These are phyloP conservation scores for Acestrorhynchus altus DNA, from an alignment of 2,797 vertebrate species.

Conservation along the genomic window DNA sequence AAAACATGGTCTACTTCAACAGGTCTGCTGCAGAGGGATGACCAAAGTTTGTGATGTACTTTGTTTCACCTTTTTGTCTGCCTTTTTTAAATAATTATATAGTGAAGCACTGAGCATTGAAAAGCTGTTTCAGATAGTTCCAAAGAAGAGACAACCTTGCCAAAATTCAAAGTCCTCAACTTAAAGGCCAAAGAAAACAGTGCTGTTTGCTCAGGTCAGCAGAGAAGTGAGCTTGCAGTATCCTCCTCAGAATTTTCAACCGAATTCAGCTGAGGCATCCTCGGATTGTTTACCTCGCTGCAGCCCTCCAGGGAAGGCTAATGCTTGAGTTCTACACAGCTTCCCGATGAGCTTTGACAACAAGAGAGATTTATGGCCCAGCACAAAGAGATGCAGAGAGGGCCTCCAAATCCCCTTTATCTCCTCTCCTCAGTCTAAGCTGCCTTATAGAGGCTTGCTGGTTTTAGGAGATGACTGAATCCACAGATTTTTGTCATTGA, in stretches of 20 bases:
- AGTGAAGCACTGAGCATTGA: neutral
- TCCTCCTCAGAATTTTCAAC: neutral
- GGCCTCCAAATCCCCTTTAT: slow-evolving; percentile 43
- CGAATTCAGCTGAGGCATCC: neutral
- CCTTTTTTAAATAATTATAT: neutral
- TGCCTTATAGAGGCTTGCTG: slow-evolving; percentile 16
- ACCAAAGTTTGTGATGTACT: neutral
- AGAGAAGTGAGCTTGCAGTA: neutral
- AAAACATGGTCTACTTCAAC: neutral
- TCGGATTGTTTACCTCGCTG: slow-evolving; percentile 9
- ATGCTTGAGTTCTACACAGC: neutral
- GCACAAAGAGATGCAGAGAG: slow-evolving; percentile 38
- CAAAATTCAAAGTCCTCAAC: neutral
- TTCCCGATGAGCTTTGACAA: slow-evolving; percentile 22
- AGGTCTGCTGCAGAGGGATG: neutral
- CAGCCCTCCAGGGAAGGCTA: slow-evolving; percentile 1
- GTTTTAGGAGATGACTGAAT: slow-evolving; percentile 16
- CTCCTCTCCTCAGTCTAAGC: slow-evolving; percentile 30
- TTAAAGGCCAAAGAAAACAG: neutral
- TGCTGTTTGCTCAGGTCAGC: slow-evolving; percentile 5
- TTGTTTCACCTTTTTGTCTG: neutral
- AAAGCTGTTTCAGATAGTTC: neutral
- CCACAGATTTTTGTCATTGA: slow-evolving; percentile 27
- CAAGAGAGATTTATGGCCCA: slow-evolving; percentile 42
- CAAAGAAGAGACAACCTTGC: neutral